These are phyloP conservation scores for Kryptolebias ocellatus DNA, from an alignment of 2,797 vertebrate species.

Conservation along the genomic window DNA sequence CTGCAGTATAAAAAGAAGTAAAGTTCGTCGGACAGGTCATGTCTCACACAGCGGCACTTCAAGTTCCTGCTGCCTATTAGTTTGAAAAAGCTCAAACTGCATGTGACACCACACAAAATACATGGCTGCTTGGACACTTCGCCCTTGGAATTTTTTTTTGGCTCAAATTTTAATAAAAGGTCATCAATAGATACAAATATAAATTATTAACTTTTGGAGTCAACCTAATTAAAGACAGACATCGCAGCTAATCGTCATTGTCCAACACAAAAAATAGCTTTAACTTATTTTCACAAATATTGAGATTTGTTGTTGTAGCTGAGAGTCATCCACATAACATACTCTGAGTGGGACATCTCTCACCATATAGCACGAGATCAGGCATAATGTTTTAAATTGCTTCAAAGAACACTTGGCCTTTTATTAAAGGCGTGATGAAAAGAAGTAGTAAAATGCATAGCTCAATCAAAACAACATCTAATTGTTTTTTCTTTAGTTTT, in stretches of 20 bases:
- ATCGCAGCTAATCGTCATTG: too few species aligned
- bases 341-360: too few species aligned
- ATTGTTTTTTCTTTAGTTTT: conserved; percentile 14
- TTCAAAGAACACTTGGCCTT: neutral
- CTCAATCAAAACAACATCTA: conserved; percentile 43
- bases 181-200: too few species aligned
- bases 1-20: conserved; percentile 71
- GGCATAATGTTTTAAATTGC: too few species aligned
- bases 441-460: conserved; percentile 21
- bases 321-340: too few species aligned
- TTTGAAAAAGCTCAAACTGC: conserved; percentile 74
- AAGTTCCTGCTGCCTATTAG: conserved; percentile 76
- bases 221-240: too few species aligned
- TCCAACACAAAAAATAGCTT: too few species aligned
- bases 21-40: conserved; percentile 81
- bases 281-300: too few species aligned
- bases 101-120: conserved; percentile 79
- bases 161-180: neutral
- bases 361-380: too few species aligned
- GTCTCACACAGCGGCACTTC: conserved; percentile 78
- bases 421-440: conserved; percentile 37
- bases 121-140: conserved; percentile 74
- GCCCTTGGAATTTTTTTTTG: neutral
- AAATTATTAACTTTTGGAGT: too few species aligned
- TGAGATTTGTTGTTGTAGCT: too few species aligned